phyloP scores from a whole-genome alignment of 2,797 vertebrate genomes.

The Pangasius djambal region DNA sequence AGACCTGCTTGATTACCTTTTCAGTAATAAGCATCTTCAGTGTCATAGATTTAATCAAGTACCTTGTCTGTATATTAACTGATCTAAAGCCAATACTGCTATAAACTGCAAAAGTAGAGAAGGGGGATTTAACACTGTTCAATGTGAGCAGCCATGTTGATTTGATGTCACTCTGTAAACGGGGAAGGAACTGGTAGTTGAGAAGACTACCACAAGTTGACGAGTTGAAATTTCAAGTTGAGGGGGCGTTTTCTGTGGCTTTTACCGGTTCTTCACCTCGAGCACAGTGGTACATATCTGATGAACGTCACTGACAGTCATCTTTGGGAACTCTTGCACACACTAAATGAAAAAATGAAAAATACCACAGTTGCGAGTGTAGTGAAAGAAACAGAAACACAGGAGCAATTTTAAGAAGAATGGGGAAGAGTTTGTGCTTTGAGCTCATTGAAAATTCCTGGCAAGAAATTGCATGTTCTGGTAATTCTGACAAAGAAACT shows the following conservation, averaged over 20 bases:
- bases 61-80: background rate
- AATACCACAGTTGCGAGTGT: no score
- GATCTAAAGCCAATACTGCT: background rate
- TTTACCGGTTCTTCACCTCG: no score
- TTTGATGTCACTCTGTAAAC: background rate
- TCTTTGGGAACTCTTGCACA: no score
- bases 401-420: no score
- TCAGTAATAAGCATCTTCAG: background rate
- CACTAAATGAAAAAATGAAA: no score
- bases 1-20: background rate
- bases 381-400: no score
- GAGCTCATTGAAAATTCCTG: no score
- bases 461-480: no score
- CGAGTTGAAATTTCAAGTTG: no score
- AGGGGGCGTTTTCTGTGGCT: background rate
- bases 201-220: background rate
- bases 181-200: background rate
- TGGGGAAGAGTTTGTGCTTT: no score
- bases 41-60: background rate
- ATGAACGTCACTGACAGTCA: no score
- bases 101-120: background rate
- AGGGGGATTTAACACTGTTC: background rate
- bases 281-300: background rate
- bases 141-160: background rate
- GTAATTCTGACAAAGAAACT: no score